phyloP scores from a whole-genome alignment of 2,888 invertebrate genomes.

The Temnothorax ravouxi region DNA sequence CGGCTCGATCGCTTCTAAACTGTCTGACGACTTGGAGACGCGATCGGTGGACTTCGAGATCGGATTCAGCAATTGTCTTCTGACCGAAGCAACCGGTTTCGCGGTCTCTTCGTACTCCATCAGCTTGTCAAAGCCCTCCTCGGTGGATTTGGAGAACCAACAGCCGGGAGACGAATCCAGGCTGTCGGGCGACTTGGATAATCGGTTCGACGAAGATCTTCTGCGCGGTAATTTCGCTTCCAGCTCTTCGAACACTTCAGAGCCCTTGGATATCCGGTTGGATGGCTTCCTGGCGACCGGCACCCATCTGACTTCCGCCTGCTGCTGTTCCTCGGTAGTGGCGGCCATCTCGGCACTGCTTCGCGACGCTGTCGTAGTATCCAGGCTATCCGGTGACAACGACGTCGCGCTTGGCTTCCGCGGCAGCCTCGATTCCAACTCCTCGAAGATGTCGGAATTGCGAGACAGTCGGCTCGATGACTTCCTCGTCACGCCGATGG shows the following conservation, averaged over 20 bases:
- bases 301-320: conserved; percentile 66
- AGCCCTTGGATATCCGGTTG: conserved; percentile 76
- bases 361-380: conserved; percentile 73
- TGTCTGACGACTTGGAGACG: conserved; percentile 82
- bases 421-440: conserved; percentile 79
- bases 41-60: conserved; percentile 82
- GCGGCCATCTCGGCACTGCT: conserved; percentile 60
- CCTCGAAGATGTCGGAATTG: conserved; percentile 83
- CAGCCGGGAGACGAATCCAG: conserved; percentile 75
- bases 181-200: conserved; percentile 83
- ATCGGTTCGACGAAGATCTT: conserved; percentile 78
- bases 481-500: conserved; percentile 75
- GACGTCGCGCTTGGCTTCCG: conserved; percentile 78
- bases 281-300: conserved; percentile 76
- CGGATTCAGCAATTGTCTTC: conserved; percentile 70
- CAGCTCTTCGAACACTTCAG: conserved; percentile 81
- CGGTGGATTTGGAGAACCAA: conserved; percentile 82
- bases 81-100: conserved; percentile 71
- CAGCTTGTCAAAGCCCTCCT: conserved; percentile 81
- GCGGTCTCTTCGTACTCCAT: conserved; percentile 73
- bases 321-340: conserved; percentile 16
- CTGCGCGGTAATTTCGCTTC: conserved; percentile 78
- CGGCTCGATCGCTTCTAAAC: conserved; percentile 80
- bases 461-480: conserved; percentile 82
- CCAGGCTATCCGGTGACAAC: conserved; percentile 84